Base-by-base conservation (phyloP, 1,140 invertebrate species). In the Lasioglossum albipes region DNA sequence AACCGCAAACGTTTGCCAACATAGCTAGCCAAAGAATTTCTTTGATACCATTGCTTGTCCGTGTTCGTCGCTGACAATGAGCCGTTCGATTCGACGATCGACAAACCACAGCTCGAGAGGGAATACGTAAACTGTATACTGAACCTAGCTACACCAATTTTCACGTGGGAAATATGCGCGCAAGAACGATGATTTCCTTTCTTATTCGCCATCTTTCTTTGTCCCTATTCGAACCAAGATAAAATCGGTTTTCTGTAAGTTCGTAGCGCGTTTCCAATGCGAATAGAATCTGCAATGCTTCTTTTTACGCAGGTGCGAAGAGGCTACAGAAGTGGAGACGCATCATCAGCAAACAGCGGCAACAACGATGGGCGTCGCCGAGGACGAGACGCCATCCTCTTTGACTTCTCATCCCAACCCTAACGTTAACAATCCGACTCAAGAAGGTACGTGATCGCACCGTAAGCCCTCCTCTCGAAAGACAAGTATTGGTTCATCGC, bases 381-480 rank as follows among this genome's bases (percentile, higher is more conserved):
- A 93, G 84, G 92, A 93, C 84, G 92, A 93, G 79, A 92, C 91
- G 69, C 89, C 91, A 77, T 91, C 91, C 75, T 92, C 89, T 75
- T 87, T 91, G 84, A 90, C 90, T 84, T 89, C 91, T 71, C 92
- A 93, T 91, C 90, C 92, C n/a, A 92, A 92, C 78, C 86, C 88
- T 66, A 93, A 91, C 81, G 85, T 86, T 70, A 91, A 90, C 82
- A 91, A 91, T 83, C 88, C 90, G 70, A 89, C 88, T 82, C 92
- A 92, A 91, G 92, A 92, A 90, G 92, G 92, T 93, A 88, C 75
- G 86, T 87, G 42, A 42, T 9, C 20, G 20, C 1, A 73, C 18
- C 4, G 52, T 54, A 5, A 18, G 0, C 49, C 4, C 42, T 73
- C 18, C 22, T 16, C 31, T 16, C 7, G 36, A 36, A 36, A 36